These are phyloP conservation scores for Drosophila stalkeri DNA, from an alignment of 2,888 invertebrate species.

Conservation along the genomic window DNA sequence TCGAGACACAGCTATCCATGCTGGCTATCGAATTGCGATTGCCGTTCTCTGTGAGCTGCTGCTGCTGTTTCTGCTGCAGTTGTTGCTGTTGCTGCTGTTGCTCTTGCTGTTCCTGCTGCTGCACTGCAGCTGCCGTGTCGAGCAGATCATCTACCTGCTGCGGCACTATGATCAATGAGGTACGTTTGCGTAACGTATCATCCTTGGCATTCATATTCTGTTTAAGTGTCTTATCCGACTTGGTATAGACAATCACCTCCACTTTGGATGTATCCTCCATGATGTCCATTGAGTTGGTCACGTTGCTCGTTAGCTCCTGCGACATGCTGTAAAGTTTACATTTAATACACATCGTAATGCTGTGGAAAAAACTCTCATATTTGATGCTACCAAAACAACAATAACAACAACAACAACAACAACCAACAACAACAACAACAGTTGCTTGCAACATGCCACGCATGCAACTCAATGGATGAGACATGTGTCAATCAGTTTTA, in stretches of 20 bases:
- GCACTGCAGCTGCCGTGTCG: conserved; percentile 24
- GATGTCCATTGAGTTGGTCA: conserved; percentile 17
- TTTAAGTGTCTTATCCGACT: conserved; percentile 84
- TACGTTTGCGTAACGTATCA: conserved; percentile 83
- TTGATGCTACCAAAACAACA: conserved; percentile 64
- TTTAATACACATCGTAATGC: conserved; percentile 6
- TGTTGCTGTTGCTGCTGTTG: conserved; percentile 15
- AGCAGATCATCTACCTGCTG: conserved; percentile 66
- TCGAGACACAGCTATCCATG: conserved; percentile 84
- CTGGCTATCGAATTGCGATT: conserved; percentile 84
- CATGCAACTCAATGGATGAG: conserved; percentile 21
- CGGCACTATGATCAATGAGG: conserved; percentile 84
- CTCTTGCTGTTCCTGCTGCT: conserved; percentile 11
- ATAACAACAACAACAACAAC: conserved; percentile 16
- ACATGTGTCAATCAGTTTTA: conserved; percentile 76
- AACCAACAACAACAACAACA: background rate
- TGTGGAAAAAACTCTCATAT: conserved; percentile 12
- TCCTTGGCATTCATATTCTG: conserved; percentile 85
- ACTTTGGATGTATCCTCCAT: conserved; percentile 75
- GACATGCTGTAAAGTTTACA: conserved; percentile 60
- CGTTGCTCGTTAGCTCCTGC: conserved; percentile 47
- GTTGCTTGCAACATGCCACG: conserved; percentile 7
- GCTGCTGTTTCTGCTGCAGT: background rate
- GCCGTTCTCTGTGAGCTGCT: conserved; percentile 47
- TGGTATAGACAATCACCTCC: conserved; percentile 83